Evolutionary conservation across 1,140 invertebrate species (phyloP).

Genomic region (Cydia splendana): DNA sequence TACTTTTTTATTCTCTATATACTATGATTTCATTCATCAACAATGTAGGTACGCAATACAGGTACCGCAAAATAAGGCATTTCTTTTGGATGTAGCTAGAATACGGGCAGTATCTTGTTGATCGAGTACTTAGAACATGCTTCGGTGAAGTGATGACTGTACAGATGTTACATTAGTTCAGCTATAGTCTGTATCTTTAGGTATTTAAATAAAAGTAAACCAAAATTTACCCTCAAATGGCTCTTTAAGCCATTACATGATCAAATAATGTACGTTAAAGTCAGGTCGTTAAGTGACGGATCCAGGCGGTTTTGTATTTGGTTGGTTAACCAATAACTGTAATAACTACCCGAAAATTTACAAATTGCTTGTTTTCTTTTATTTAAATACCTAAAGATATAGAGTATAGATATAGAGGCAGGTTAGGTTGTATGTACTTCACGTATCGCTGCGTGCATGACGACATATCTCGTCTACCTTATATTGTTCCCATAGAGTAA

Average conservation of each 20-base stretch:
- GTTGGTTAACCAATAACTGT: too few relatives aligned
- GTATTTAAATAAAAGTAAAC: too few relatives aligned
- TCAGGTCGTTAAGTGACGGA: too few relatives aligned
- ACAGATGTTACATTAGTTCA: conserved; percentile 40
- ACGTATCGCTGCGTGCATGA: conserved; percentile 54
- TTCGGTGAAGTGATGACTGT: conserved; percentile 41
- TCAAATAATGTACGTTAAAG: too few relatives aligned
- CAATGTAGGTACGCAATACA: conserved; percentile 74
- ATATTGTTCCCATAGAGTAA: conserved; percentile 77
- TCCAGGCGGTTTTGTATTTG: too few relatives aligned
- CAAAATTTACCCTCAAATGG: too few relatives aligned
- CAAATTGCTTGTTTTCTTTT: too few relatives aligned
- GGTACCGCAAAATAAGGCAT: conserved; percentile 77
- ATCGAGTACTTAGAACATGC: conserved; percentile 36
- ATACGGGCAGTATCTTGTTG: conserved; percentile 56
- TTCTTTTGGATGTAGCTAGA: conserved; percentile 58
- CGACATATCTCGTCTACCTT: conserved; percentile 55
- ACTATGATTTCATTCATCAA: conserved; percentile 71
- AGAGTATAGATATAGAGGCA: conserved; percentile 45
- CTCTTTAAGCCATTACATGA: too few relatives aligned
- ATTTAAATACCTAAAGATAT: too few relatives aligned
- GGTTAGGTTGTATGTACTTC: conserved; percentile 42
- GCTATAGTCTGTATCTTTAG: not conserved
- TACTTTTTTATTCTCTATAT: conserved; percentile 71
- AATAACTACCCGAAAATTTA: too few relatives aligned